Conservation (phyloP, 64 coral and sea anemone species). For the Anthopleura sola region DNA sequence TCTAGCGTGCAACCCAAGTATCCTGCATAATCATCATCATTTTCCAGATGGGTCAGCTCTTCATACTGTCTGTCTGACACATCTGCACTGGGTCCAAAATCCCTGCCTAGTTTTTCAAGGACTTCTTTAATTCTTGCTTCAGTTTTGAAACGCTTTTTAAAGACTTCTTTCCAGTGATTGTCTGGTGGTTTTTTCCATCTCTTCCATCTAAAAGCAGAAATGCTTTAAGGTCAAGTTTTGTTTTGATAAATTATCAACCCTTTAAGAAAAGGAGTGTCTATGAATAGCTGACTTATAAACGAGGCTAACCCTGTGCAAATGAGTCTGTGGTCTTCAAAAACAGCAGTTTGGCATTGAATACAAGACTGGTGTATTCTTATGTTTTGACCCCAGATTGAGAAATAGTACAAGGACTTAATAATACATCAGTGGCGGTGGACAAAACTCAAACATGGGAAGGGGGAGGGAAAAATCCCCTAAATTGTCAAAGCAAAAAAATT, state of each 20-base stretch:
- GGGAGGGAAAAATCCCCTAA: too few species aligned
- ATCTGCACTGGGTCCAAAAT: slow-evolving; percentile 56
- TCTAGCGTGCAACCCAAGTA: slow-evolving; percentile 22
- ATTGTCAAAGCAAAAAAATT: too few species aligned
- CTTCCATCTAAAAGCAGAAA: slow-evolving; percentile 46
- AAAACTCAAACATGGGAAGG: too few species aligned
- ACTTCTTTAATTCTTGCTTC: slow-evolving; percentile 33
- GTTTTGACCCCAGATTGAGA: too few species aligned
- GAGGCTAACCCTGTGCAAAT: too few species aligned
- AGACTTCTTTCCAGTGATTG: slow-evolving; percentile 46
- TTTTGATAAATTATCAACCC: not conserved
- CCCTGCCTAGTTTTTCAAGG: slow-evolving; percentile 42
- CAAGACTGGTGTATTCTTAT: too few species aligned
- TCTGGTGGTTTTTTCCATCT: slow-evolving; percentile 46
- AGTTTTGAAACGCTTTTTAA: slow-evolving; percentile 51
- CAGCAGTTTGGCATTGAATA: too few species aligned
- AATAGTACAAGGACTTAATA: too few species aligned
- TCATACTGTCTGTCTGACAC: slow-evolving; percentile 42
- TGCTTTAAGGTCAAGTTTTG: not conserved
- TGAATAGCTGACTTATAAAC: too few species aligned
- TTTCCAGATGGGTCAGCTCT: slow-evolving; percentile 21
- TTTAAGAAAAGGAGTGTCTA: too few species aligned
- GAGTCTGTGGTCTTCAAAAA: too few species aligned
- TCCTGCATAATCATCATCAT: slow-evolving; percentile 19
- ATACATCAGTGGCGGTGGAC: too few species aligned